Evolutionary conservation across 2,113 vertebrate genomes (phyloP).

Genomic region (Eolophus roseicapilla): DNA sequence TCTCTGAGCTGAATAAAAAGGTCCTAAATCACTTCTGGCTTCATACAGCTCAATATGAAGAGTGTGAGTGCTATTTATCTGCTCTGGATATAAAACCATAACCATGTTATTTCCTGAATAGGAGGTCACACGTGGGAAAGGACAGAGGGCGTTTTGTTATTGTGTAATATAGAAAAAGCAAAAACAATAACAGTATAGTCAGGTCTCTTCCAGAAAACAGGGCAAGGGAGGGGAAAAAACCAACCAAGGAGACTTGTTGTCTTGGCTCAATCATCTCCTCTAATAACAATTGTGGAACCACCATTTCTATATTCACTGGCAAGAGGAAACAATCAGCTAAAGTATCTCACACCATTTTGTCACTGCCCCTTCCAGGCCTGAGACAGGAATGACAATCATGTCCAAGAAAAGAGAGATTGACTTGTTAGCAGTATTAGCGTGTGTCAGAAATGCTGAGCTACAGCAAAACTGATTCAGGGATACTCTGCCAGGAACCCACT

Average conservation of each 20-base stretch:
- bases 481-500: background rate
- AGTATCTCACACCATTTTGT: background rate
- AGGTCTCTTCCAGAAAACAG: background rate
- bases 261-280: background rate
- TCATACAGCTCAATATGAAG: background rate
- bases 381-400: background rate
- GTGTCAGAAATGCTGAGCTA: background rate
- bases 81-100: background rate
- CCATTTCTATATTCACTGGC: background rate
- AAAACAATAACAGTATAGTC: accelerated
- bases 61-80: background rate
- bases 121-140: background rate
- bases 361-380: background rate
- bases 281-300: background rate
- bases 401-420: background rate
- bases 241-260: accelerated
- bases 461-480: background rate
- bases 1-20: background rate
- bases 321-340: background rate
- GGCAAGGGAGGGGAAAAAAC: background rate
- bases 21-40: background rate
- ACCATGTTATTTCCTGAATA: background rate
- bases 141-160: background rate
- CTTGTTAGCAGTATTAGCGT: background rate
- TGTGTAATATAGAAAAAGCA: background rate